Evolutionary conservation across 1,140 invertebrate species (phyloP).

Genomic region (Sarcophaga bullata): DNA sequence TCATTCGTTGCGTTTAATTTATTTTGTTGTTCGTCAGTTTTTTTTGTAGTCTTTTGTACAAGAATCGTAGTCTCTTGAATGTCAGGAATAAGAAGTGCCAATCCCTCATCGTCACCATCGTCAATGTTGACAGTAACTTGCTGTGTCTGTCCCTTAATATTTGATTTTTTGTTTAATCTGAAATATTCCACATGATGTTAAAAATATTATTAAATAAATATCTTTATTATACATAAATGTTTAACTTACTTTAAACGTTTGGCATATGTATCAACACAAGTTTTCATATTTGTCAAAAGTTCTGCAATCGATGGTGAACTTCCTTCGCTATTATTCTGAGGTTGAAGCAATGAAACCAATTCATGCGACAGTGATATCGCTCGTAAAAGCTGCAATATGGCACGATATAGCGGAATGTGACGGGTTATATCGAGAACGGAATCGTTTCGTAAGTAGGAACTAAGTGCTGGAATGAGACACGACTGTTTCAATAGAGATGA

Average conservation of each 20-base stretch:
- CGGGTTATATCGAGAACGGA: constrained; percentile 95
- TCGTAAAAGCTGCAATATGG: constrained; percentile 82
- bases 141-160: constrained; percentile 64
- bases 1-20: constrained; percentile 40
- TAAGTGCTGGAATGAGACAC: constrained; percentile 86
- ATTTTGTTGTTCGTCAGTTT: constrained; percentile 61
- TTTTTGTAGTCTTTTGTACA: constrained; percentile 76
- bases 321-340: constrained; percentile 54
- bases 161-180: constrained; percentile 66
- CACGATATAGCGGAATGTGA: constrained; percentile 90
- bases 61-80: constrained; percentile 85
- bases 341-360: constrained; percentile 74
- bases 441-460: constrained; percentile 93
- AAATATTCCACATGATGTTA: neutral
- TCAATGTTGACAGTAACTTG: constrained; percentile 63
- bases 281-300: constrained; percentile 86
- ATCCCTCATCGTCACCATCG: constrained; percentile 80
- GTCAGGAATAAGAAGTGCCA: constrained; percentile 87
- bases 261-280: constrained; percentile 91
- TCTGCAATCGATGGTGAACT: constrained; percentile 71
- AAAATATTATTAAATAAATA: neutral
- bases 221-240: neutral
- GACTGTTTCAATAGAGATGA: constrained; percentile 81
- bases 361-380: constrained; percentile 78
- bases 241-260: constrained; percentile 78